phyloP scores from a whole-genome alignment of 2,797 vertebrate species.

The Girardinus metallicus region DNA sequence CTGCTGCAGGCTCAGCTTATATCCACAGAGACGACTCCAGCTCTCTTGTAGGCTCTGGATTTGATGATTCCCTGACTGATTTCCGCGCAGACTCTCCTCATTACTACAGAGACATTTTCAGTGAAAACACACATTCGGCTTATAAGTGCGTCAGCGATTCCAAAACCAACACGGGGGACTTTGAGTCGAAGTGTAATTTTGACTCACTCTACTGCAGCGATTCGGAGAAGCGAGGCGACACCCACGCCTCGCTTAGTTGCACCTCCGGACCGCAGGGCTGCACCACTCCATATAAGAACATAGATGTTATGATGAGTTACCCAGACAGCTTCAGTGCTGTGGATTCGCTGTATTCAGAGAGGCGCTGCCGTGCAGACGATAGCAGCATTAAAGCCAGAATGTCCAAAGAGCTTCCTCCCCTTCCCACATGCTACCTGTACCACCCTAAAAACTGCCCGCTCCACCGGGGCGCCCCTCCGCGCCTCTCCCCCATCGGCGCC shows the following conservation, averaged over 20 bases:
- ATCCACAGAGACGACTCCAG: constrained; percentile 42
- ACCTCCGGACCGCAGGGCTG: constrained; percentile 48
- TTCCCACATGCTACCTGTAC: constrained; percentile 79
- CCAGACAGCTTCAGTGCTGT: constrained; percentile 38
- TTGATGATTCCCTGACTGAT: constrained; percentile 45
- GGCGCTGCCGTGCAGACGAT: constrained; percentile 27
- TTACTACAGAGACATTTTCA: constrained; percentile 39
- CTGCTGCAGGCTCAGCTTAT: constrained; percentile 33
- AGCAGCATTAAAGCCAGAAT: constrained; percentile 49
- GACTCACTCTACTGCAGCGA: constrained; percentile 70
- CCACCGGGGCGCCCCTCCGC: constrained; percentile 82
- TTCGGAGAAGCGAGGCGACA: constrained; percentile 26
- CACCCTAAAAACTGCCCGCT: constrained; percentile 83
- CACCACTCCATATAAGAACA: constrained; percentile 83
- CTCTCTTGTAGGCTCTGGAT: constrained; percentile 25
- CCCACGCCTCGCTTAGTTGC: constrained; percentile 20
- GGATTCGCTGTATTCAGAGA: constrained; percentile 47
- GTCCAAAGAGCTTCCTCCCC: constrained; percentile 72
- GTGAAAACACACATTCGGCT: constrained; percentile 33
- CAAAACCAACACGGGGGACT: constrained; percentile 27
- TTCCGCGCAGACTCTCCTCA: constrained; percentile 33
- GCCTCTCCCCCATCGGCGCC: constrained; percentile 90
- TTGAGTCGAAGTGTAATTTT: constrained; percentile 63
- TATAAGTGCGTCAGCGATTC: constrained; percentile 17
- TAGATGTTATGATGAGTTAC: constrained; percentile 74